These are phyloP conservation scores for Amphipoea oculea DNA, from an alignment of 2,888 invertebrate species.

Conservation along the genomic window DNA sequence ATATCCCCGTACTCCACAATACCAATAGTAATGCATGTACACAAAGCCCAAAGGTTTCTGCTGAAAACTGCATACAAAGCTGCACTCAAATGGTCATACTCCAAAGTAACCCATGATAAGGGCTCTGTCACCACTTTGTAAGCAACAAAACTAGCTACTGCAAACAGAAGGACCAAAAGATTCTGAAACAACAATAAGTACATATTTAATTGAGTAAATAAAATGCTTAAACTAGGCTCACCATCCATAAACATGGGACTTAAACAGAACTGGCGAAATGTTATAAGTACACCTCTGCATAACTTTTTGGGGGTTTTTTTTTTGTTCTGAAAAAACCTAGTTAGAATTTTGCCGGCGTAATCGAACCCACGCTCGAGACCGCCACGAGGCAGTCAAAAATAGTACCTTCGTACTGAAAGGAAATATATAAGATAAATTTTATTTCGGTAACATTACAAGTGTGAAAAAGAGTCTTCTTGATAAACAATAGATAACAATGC, in stretches of 20 bases:
- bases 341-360: neutral
- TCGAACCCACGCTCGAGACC: neutral
- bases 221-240: neutral
- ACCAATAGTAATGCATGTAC: conserved; percentile 25
- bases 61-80: conserved; percentile 33
- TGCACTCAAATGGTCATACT: conserved; percentile 33
- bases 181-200: conserved; percentile 25
- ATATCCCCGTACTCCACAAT: conserved; percentile 44
- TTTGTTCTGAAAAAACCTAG: neutral
- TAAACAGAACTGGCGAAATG: neutral
- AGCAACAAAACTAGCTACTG: neutral
- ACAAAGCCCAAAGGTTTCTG: conserved; percentile 31
- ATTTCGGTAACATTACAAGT: neutral
- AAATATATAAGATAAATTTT: neutral
- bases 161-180: neutral
- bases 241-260: neutral
- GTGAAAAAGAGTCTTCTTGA: neutral
- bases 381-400: neutral
- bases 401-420: neutral
- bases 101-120: conserved; percentile 23
- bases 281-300: too few species aligned
- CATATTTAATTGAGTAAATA: neutral
- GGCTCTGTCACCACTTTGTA: neutral
- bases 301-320: too few species aligned
- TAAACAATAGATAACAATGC: conserved; percentile 2